Evolutionary conservation across 2,113 vertebrate genomes (phyloP).

Genomic region (Hypocryptadius cinnamomeus): DNA sequence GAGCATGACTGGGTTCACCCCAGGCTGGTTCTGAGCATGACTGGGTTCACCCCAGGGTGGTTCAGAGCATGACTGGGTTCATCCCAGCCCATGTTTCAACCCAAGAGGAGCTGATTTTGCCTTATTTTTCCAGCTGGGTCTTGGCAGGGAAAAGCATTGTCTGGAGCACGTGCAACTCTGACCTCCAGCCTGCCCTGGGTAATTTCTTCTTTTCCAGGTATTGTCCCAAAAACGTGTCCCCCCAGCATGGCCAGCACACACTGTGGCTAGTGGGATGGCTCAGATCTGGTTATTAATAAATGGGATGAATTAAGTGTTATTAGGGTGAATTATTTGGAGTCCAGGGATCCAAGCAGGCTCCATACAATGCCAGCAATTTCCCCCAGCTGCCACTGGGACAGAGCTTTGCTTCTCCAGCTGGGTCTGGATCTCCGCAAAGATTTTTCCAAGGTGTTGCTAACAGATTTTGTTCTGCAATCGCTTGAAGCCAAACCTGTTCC

Average conservation of each 20-base stretch:
- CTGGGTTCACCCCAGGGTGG: background rate
- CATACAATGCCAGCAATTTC: fast-evolving
- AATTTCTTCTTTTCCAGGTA: background rate
- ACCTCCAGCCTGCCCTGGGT: fast-evolving
- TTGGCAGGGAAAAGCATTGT: background rate
- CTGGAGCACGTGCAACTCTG: fast-evolving
- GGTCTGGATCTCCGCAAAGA: background rate
- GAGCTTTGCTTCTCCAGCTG: background rate
- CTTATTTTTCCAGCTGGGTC: background rate
- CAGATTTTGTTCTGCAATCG: background rate
- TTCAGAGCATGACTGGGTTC: background rate
- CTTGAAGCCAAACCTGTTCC: background rate
- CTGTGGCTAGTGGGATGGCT: fast-evolving
- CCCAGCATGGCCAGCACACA: background rate
- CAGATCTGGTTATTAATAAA: background rate
- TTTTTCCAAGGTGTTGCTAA: background rate
- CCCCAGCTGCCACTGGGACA: background rate
- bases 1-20: background rate
- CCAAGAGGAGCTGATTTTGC: background rate
- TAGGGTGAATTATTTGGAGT: background rate
- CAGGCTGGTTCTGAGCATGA: background rate
- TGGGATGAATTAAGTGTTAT: background rate
- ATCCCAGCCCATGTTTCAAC: background rate
- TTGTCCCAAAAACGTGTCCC: background rate
- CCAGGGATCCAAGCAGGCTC: background rate